Base-by-base conservation (phyloP, 2,888 invertebrate species). In the Myopa testacea region DNA sequence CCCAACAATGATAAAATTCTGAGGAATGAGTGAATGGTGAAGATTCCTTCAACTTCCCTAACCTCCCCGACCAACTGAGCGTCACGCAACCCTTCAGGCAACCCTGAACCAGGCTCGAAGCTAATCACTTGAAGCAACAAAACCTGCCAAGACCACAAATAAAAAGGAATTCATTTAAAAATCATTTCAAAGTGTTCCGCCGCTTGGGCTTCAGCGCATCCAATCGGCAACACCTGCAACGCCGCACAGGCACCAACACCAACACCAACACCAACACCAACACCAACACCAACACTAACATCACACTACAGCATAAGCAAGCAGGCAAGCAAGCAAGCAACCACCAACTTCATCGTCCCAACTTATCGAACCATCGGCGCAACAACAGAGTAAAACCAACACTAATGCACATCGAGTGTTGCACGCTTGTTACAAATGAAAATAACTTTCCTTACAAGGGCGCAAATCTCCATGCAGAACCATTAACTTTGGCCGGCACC, bases 401-500 rank as follows among this genome's bases (percentile, higher is more conserved):
- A 16, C 68, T 60, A 75, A 75, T 69, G 60, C 67, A 55, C 72
- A 19, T 60, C 71, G 60, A 65, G 63, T 65, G 65, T 37, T 71
- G 58, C 40, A 10, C 34, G 65, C 74, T 74, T 74, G 74, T 74
- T 65, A 74, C 14, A 74, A 52, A 68, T 34, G 6, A 55, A 55
- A 58, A 67, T 60, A 34, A 58, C 14, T 37, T 75, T 74, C 77
- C 79, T 79, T 78, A 80, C 81, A 78, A 82, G 84, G 84, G 87
- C 83, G 85, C 81, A 84, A 85, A 84, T 79, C 84, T 75, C 81
- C 78, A 83, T 84, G 84, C 88, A 12, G n/a, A 55, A 4, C 4
- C 86, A 87, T 87, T 87, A 87, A 87, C 87, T 87, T 87, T 85
- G 83, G 86, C 84, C 50, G 45, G 62, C 40, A 58, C 65, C 67